These are phyloP conservation scores for Cosmia trapezina DNA, from an alignment of 2,888 invertebrate species.

Conservation along the genomic window DNA sequence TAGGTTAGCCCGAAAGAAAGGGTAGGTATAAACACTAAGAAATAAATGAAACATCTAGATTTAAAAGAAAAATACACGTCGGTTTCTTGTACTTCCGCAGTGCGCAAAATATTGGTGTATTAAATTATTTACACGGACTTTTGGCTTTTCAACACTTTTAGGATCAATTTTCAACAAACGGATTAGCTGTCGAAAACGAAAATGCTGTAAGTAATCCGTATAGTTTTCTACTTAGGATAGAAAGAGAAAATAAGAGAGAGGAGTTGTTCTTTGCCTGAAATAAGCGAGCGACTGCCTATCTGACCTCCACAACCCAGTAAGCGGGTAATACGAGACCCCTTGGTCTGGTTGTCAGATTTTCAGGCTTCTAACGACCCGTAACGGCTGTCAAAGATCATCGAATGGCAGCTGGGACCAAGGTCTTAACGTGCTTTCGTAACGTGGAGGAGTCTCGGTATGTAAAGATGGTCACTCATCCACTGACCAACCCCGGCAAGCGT, in stretches of 20 bases:
- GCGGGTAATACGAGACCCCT: too few relatives aligned
- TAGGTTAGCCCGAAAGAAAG: conserved; percentile 4
- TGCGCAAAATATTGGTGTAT: conserved; percentile 45
- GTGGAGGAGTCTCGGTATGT: too few relatives aligned
- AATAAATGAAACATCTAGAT: conserved; percentile 24
- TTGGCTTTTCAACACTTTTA: conserved; percentile 18
- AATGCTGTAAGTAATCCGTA: not conserved
- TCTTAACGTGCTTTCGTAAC: too few relatives aligned
- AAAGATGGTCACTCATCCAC: too few relatives aligned
- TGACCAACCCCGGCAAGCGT: too few relatives aligned
- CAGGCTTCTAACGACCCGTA: too few relatives aligned
- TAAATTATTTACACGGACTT: conserved; percentile 20
- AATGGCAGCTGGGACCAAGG: too few relatives aligned
- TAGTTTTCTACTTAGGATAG: not conserved
- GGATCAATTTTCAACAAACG: not conserved
- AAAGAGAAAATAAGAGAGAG: not conserved
- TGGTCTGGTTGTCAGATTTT: too few relatives aligned
- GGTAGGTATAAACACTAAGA: not conserved
- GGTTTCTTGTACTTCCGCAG: conserved; percentile 40
- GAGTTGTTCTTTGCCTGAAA: not conserved
- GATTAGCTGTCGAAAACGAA: not conserved
- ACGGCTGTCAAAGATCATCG: too few relatives aligned
- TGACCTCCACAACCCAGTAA: too few relatives aligned
- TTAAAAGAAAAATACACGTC: conserved; percentile 15
- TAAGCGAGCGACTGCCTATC: too few relatives aligned